Base-by-base conservation (phyloP, 2,888 invertebrate genomes). In the Dione vanillae region DNA sequence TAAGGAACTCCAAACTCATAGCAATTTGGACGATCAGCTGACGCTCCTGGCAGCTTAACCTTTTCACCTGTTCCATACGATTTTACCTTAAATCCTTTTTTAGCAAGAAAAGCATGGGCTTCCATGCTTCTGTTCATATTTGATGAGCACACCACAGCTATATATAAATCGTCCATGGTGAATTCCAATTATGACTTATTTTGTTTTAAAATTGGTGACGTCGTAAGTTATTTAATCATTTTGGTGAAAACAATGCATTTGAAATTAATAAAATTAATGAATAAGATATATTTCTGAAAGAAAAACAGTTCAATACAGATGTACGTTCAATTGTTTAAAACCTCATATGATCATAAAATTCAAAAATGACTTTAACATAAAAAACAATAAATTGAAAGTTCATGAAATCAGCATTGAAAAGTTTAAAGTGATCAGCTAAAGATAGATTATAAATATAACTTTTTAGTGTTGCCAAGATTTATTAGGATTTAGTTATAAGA, bases 121-220 rank as follows among this genome's bases (percentile, higher is more conserved):
- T 99, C 99, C 99, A 99, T 99, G 82, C 99, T 99, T 71, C 99
- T 95, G 86, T 99, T 99, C 98, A 99, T 99, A 88, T 99, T 99
- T 83, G 99, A 99, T 10, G 99, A 99, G 93, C 99, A 99, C 78
- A 99, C 97, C 68, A 99, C 98, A 35, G 99, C 99, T 81, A 99
- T 95, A 82, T 95, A 96, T 79, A 97, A 80, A 80, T 95, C 90
- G 70, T 83, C 84, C 89, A 90, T 89, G 37, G 65, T 78, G 19
- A 49, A 8, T 56, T 62, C 54, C 54, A 59, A 56, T 43, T 16
- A 27, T 64, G 35, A 65, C 37, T 27, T 45, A 20, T 45, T 16
- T 49, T 54, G 41, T 12, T 35, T 37, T 45, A n/a, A 12, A 54
- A 41, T 19, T 67, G 43, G 70, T 70, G 54, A 62, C 67, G 67